Evolutionary conservation across 2,888 invertebrate species (phyloP), one percentile per base, ranked within the genome.

Genomic region (Mystacides longicornis): DNA sequence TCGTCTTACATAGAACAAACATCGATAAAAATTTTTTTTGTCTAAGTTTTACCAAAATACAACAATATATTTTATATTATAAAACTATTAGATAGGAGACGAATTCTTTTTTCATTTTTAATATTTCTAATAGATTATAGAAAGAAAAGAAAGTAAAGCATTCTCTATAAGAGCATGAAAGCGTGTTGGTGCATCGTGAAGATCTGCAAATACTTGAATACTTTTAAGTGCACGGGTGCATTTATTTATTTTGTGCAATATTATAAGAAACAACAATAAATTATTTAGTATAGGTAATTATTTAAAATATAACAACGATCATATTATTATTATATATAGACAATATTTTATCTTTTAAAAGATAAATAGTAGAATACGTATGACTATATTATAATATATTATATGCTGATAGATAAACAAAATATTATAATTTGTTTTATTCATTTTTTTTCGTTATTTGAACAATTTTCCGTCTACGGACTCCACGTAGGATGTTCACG

Each of bases 151-250:
- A 37, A 16, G 3, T 45, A 22, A 54, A 54, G 54, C 54, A 43
- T 54, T 54, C 42, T 37, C 49, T 54, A 55, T 56, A 52, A 60
- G 60, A 60, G 60, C 60, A 60, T 60, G 60, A 60, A 60, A 60
- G 60, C 60, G 56, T 57, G n/a, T 57, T 60, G 52, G 27, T 45
- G 60, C 57, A 55, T 51, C 56, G 56, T 52, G 56, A 54, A 54
- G 27, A 46, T 23, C 46, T 22, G 42, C 18, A 27, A 37, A 37
- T 37, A 37, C 16, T 37, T 37, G 37, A 37, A 37, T 37, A 37
- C 16, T 37, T 37, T 37, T 37, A 14, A 47, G 52, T 53, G 52
- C 52, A 53, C 52, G 22, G 52, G 52, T 53, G 52, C 52, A 53
- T 53, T 16, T 18, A 7, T 7, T 27, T 37, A 37, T n/a, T 37